Evolutionary conservation across 1,140 invertebrate species (phyloP).

Genomic region (Caenorhabditis briggsae): DNA sequence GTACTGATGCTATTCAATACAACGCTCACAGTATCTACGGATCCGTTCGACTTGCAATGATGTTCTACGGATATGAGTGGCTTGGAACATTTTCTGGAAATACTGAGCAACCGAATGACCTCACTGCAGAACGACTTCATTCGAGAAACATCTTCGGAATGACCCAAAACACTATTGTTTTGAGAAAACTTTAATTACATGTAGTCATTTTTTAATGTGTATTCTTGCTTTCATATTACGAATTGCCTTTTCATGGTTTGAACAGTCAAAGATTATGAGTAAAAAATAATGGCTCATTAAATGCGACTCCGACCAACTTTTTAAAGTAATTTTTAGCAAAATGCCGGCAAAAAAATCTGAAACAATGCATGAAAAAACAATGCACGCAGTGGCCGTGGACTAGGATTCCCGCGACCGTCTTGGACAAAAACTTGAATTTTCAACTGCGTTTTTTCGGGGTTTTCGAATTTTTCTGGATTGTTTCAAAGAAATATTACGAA

Average conservation of each 20-base stretch:
- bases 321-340: too few species aligned
- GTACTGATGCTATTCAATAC: constrained; percentile 33
- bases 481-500: too few species aligned
- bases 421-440: too few species aligned
- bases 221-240: not conserved
- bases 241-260: not conserved
- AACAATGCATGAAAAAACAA: too few species aligned
- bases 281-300: too few species aligned
- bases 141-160: not conserved
- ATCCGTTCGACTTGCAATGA: constrained; percentile 35
- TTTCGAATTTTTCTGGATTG: too few species aligned
- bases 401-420: too few species aligned
- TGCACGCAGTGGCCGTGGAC: too few species aligned
- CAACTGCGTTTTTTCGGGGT: too few species aligned
- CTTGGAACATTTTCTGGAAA: not conserved
- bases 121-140: constrained; percentile 12
- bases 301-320: too few species aligned
- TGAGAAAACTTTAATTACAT: not conserved
- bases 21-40: constrained; percentile 58
- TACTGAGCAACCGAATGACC: not conserved
- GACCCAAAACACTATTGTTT: not conserved
- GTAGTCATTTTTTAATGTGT: not conserved
- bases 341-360: too few species aligned
- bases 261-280: too few species aligned
- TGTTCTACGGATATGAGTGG: constrained; percentile 15